Percentiles rank a stretch among this genome's conserved stretches.
Evolutionary conservation across 2,113 vertebrate genomes (phyloP).

Genomic region (Hepsetus odoe): DNA sequence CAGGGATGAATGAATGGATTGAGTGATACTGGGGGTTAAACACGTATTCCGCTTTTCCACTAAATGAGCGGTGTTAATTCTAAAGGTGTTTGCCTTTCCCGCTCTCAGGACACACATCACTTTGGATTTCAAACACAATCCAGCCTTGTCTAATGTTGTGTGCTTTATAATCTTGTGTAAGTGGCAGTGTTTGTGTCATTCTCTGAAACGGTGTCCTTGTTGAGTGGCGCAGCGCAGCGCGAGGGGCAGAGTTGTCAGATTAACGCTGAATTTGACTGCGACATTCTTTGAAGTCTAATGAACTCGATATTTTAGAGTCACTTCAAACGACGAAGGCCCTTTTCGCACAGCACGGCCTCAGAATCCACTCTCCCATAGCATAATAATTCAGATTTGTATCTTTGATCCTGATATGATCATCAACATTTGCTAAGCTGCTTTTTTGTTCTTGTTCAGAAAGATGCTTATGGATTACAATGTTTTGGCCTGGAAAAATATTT

Average conservation of each 20-base stretch:
- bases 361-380: constrained; percentile 33
- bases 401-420: constrained; percentile 24
- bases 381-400: constrained; percentile 46
- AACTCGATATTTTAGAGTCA: constrained; percentile 47
- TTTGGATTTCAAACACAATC: constrained; percentile 34
- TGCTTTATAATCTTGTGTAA: constrained; percentile 6
- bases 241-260: constrained; percentile 36
- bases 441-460: neutral
- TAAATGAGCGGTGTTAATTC: neutral
- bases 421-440: neutral
- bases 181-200: neutral
- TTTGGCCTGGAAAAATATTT: neutral
- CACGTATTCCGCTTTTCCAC: neutral
- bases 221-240: constrained; percentile 8
- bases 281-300: constrained; percentile 54
- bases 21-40: no score
- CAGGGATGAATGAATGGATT: neutral
- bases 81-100: neutral
- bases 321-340: constrained; percentile 42
- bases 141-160: neutral
- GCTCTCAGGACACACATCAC: constrained; percentile 1
- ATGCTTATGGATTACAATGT: neutral
- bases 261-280: constrained; percentile 16
- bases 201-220: neutral
- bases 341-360: constrained; percentile 4